phyloP scores from a whole-genome alignment of 2,113 vertebrate genomes.

The Rhegmatorhina hoffmannsi region DNA sequence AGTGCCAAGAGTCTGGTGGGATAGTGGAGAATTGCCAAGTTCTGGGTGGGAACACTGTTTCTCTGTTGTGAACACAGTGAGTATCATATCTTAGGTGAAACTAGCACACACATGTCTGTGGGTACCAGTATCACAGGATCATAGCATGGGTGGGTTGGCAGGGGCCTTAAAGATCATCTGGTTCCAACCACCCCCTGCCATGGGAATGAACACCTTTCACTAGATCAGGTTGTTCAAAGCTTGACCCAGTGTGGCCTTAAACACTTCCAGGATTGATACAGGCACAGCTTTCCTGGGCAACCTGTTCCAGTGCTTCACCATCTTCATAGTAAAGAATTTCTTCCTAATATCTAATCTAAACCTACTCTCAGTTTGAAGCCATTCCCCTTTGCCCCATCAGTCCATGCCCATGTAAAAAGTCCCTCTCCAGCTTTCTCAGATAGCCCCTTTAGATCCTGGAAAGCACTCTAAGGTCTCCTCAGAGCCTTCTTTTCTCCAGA shows the following conservation, averaged over 20 bases:
- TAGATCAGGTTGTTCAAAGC: not conserved
- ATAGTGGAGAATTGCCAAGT: not conserved
- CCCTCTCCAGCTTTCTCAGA: not conserved
- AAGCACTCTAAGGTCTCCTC: not conserved
- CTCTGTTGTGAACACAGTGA: not conserved
- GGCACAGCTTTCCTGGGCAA: not conserved
- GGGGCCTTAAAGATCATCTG: not conserved
- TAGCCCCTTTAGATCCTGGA: not conserved
- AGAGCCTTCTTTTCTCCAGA: not conserved
- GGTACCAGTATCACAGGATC: not conserved
- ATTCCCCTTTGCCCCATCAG: not conserved
- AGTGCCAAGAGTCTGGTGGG: accelerated
- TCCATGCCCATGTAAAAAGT: not conserved
- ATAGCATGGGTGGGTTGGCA: not conserved
- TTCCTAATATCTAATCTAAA: not conserved
- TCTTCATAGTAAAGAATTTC: not conserved
- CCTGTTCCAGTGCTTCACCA: not conserved
- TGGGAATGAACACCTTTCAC: not conserved
- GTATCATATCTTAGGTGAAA: not conserved
- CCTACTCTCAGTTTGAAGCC: not conserved
- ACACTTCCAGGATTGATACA: not conserved
- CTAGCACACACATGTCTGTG: accelerated
- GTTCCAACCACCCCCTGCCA: not conserved
- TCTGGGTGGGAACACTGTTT: not conserved
- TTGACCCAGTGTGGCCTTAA: not conserved